Evolutionary conservation across 2,113 vertebrate genomes (phyloP).

Genomic region (Proterorhinus semilunaris): DNA sequence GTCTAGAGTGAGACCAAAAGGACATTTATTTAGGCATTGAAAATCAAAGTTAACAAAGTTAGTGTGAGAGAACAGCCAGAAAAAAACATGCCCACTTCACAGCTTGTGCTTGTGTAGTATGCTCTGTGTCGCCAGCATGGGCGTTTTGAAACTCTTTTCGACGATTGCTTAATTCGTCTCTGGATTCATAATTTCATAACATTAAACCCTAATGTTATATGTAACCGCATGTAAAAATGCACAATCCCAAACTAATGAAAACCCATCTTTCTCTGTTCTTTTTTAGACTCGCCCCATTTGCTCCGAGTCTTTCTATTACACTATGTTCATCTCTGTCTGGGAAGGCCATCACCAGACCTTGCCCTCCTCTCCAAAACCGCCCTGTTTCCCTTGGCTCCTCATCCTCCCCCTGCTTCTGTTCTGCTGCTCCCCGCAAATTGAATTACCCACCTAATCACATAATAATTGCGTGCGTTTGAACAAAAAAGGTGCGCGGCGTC

Average conservation of each 20-base stretch:
- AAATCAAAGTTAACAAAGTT: too few species aligned
- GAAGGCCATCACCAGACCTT: background rate
- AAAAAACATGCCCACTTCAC: too few species aligned
- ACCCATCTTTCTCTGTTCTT: background rate
- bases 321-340: conserved; percentile 1
- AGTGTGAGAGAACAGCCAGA: too few species aligned
- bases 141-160: too few species aligned
- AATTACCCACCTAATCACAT: conserved; percentile 49
- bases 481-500: conserved; percentile 47
- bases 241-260: background rate
- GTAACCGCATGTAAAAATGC: background rate
- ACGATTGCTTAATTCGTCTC: too few species aligned
- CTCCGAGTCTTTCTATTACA: background rate
- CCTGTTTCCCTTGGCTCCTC: conserved; percentile 37
- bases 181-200: too few species aligned
- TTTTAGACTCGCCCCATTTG: background rate
- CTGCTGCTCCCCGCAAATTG: conserved; percentile 31
- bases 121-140: too few species aligned
- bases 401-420: conserved; percentile 15
- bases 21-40: too few species aligned
- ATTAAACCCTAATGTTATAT: background rate
- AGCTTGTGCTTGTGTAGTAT: too few species aligned
- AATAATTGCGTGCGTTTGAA: conserved; percentile 47
- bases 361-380: background rate
- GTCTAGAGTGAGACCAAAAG: too few species aligned